Evolutionary conservation across 2,113 vertebrate genomes (phyloP).

Genomic region (Callocephalon fimbriatum): DNA sequence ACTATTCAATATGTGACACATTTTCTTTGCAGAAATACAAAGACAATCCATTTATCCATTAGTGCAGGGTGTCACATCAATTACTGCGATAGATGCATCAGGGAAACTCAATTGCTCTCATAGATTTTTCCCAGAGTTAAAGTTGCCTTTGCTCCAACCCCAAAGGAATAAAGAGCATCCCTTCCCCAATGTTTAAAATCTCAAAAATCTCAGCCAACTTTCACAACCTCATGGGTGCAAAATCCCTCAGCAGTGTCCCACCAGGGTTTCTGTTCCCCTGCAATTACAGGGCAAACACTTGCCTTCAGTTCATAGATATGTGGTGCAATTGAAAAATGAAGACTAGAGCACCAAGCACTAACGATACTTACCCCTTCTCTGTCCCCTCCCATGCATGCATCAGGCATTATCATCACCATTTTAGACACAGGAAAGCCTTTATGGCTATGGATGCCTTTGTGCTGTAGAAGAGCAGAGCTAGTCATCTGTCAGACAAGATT

Average conservation of each 20-base stretch:
- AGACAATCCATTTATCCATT: constrained; percentile 48
- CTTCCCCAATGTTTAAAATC: not conserved
- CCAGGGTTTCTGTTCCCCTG: not conserved
- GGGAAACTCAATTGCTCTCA: constrained; percentile 46
- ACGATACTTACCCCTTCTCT: not conserved
- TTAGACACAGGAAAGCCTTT: not conserved
- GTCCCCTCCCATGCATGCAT: not conserved
- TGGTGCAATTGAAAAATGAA: not conserved
- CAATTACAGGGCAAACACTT: not conserved
- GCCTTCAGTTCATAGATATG: not conserved
- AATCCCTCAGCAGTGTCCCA: not conserved
- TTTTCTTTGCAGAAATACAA: constrained; percentile 46
- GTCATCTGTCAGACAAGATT: not conserved
- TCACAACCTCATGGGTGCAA: not conserved
- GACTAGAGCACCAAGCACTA: not conserved
- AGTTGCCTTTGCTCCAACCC: not conserved
- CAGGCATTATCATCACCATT: not conserved
- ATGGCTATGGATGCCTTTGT: not conserved
- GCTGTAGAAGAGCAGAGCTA: not conserved
- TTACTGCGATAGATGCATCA: constrained; percentile 37
- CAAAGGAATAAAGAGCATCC: not conserved
- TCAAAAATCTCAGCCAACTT: not conserved
- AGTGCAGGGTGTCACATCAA: constrained; percentile 53
- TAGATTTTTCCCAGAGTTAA: constrained; percentile 28
- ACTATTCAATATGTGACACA: constrained; percentile 43